Evolutionary conservation across 2,797 vertebrate genomes (phyloP).

Genomic region (Enteromius fasciolatus): DNA sequence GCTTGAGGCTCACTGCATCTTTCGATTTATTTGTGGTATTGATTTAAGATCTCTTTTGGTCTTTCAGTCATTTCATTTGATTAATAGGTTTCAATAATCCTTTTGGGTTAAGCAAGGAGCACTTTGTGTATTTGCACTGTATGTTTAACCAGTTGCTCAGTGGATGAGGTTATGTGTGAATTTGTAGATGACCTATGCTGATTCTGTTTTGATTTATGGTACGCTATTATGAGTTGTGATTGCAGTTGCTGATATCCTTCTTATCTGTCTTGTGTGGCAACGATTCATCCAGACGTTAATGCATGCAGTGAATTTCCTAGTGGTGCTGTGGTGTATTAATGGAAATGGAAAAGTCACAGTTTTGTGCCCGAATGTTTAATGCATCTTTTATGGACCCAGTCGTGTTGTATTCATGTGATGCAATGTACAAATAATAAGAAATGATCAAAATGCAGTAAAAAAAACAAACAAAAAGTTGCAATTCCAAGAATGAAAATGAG

Average conservation of each 20-base stretch:
- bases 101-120: not conserved
- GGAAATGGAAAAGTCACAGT: not conserved
- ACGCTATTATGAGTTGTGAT: conserved; percentile 4
- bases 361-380: not conserved
- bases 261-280: not conserved
- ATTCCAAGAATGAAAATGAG: not conserved
- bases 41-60: conserved; percentile 8
- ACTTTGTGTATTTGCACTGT: not conserved
- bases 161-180: not conserved
- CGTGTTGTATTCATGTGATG: not conserved
- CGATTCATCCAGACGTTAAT: not conserved
- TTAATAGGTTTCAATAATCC: conserved; percentile 19
- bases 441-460: not conserved
- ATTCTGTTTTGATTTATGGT: conserved; percentile 14
- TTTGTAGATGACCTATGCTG: not conserved
- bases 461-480: not conserved
- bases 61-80: conserved; percentile 15
- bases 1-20: not conserved
- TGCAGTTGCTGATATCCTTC: conserved; percentile 1
- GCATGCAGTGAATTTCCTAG: not conserved
- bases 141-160: conserved; percentile 6
- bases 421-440: not conserved
- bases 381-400: not conserved
- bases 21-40: conserved; percentile 14
- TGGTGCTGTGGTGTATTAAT: not conserved